Conservation (phyloP, 1,140 invertebrate species). For the Euwallacea similis region DNA sequence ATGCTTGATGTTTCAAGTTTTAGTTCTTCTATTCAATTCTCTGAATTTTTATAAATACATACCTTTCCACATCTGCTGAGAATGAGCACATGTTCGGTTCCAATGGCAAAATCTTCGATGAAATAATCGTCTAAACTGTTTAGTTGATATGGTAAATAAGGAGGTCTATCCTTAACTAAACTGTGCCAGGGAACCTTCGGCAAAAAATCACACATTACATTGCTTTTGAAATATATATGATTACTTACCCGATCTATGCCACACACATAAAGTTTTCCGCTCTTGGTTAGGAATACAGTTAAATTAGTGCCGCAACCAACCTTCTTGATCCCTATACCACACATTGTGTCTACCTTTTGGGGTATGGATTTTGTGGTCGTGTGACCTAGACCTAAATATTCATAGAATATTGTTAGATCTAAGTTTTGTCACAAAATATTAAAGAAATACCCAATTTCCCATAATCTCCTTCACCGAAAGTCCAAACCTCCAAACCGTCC, state of each 20-base stretch:
- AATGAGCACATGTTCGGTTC: conserved; percentile 66
- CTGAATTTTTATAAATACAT: not conserved
- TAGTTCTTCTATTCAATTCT: too few species aligned
- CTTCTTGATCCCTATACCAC: conserved; percentile 62
- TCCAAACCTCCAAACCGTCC: conserved; percentile 65
- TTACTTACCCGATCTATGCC: conserved; percentile 59
- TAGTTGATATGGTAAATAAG: conserved; percentile 54
- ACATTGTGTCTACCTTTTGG: conserved; percentile 60
- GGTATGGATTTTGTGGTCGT: conserved; percentile 60
- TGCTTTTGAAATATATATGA: not conserved
- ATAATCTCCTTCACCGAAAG: conserved; percentile 71
- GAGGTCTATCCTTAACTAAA: conserved; percentile 52
- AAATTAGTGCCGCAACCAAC: conserved; percentile 67
- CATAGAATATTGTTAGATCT: not conserved
- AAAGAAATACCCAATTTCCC: conserved; percentile 58
- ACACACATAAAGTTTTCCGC: conserved; percentile 65
- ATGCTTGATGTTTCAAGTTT: too few species aligned
- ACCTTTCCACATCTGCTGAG: conserved; percentile 63
- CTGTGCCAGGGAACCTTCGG: conserved; percentile 59
- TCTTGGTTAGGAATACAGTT: conserved; percentile 65
- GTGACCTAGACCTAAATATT: conserved; percentile 58
- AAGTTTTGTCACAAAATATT: not conserved
- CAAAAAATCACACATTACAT: not conserved
- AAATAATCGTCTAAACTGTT: conserved; percentile 56
- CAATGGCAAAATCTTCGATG: conserved; percentile 65